Percentiles rank a stretch among this genome's conserved stretches.
Evolutionary conservation across 1,140 invertebrate species (phyloP).

Genomic region (Drosophila kohkoa): DNA sequence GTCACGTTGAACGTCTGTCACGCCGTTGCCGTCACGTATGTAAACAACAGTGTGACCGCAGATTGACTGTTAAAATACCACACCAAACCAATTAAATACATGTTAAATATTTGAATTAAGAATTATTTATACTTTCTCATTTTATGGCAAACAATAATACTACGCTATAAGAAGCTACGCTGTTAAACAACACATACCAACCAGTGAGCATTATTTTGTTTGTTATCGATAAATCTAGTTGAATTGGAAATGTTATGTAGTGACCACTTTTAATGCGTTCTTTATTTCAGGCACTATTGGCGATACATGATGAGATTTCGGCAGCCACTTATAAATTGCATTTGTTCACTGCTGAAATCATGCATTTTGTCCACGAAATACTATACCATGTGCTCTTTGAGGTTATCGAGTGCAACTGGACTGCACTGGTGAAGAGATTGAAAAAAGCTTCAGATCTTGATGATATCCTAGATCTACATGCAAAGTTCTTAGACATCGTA

Average conservation of each 20-base stretch:
- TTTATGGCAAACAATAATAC: no score
- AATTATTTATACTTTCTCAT: no score
- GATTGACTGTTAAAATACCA: no score
- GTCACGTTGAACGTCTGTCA: background rate
- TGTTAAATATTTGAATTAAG: no score
- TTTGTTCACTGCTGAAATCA: slow-evolving; percentile 91
- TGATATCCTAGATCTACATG: slow-evolving; percentile 94
- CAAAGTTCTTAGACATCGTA: slow-evolving; percentile 93
- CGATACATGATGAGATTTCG: slow-evolving; percentile 85
- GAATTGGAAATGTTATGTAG: background rate
- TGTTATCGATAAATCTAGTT: background rate
- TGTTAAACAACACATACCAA: no score
- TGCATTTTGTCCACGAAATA: slow-evolving; percentile 97
- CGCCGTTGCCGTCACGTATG: slow-evolving; percentile 37
- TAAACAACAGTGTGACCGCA: slow-evolving; percentile 50
- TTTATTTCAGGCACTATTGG: slow-evolving; percentile 80
- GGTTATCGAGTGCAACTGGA: slow-evolving; percentile 97
- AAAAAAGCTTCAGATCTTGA: slow-evolving; percentile 92
- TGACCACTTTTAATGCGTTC: background rate
- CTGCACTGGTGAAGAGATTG: slow-evolving; percentile 90
- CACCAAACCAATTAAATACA: no score
- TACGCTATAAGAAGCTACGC: no score
- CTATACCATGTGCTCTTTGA: slow-evolving; percentile 98
- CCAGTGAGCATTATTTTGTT: no score
- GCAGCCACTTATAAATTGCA: slow-evolving; percentile 68